Evolutionary conservation across 2,888 invertebrate genomes (phyloP), one percentile per base, ranked within the genome.

Genomic region (Epinotia demarniana): DNA sequence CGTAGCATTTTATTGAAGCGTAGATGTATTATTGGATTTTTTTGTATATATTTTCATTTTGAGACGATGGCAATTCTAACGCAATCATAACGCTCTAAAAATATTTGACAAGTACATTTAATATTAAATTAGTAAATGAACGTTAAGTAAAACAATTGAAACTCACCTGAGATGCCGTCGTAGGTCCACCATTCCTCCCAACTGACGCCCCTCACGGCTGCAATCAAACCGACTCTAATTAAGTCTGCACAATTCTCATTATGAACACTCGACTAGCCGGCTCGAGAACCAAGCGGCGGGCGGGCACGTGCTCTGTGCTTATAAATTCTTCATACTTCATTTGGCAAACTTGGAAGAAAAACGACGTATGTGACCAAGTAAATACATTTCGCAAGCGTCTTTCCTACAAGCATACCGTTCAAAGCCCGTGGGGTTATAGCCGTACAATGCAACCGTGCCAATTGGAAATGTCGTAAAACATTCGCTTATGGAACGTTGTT

Each of bases 121-220:
- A 39, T 9, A 39, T 39, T 9, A 39, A 39, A 33, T 33, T 6
- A 33, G 33, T 39, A 1, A 39, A 39, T 39, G 39, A 39, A 39
- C 9, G 9, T 33, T 49, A 5, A 53, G n/a, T 70, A 70, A 58
- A 61, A 58, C 23, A 13, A 64, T 69, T 23, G 43, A 74, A 62
- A 77, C 96, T 96, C 94, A 98, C 98, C 98, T 95, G 98, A 98
- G 92, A 98, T 98, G 80, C 98, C 98, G 94, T 98, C 98, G 95
- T 98, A 98, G 83, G 98, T 98, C 98, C 98, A 98, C 98, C 98
- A 98, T 95, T 98, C 98, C 92, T 98, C 98, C 98, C 98, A 98
- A 93, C 97, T 98, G 86, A 97, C 96, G 85, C 96, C 96, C 83
- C 94, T 94, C 82, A 96, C 95, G 86, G 95, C 97, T 97, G 95